These are phyloP conservation scores for Hyles lineata DNA, from an alignment of 2,888 invertebrate species.

Conservation along the genomic window DNA sequence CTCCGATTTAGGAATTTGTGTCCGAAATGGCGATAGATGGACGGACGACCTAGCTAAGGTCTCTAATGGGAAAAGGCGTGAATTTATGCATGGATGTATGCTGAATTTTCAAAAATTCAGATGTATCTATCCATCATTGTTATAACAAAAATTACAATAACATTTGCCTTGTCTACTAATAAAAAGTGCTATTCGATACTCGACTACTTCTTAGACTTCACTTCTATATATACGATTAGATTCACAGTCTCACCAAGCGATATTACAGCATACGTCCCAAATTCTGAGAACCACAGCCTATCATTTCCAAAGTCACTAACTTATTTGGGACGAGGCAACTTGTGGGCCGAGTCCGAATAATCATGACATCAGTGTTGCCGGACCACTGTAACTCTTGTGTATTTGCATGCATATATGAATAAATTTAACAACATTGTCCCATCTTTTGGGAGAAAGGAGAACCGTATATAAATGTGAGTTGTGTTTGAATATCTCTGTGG, in stretches of 20 bases:
- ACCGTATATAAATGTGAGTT: not conserved
- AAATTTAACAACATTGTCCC: not conserved
- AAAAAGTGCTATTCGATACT: too few relatives aligned
- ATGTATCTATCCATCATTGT: too few relatives aligned
- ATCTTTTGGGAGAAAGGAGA: slow-evolving; percentile 6
- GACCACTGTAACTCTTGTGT: not conserved
- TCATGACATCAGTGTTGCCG: slow-evolving; percentile 5
- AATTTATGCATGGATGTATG: too few relatives aligned
- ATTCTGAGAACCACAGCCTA: not conserved
- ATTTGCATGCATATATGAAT: slow-evolving; percentile 23
- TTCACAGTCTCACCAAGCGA: not conserved
- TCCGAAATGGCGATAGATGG: too few relatives aligned
- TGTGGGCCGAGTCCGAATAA: not conserved
- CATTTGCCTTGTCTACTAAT: too few relatives aligned
- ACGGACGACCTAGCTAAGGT: too few relatives aligned
- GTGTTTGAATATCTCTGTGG: not conserved
- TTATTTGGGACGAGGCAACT: slow-evolving; percentile 11
- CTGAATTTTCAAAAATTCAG: too few relatives aligned
- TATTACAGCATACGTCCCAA: not conserved
- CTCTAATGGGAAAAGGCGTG: too few relatives aligned
- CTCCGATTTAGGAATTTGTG: too few relatives aligned
- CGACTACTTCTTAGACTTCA: too few relatives aligned
- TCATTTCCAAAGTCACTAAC: not conserved
- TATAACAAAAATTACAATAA: too few relatives aligned
- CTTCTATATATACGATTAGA: too few relatives aligned